These are phyloP conservation scores for Scelioninae gen. 2 DNA, from an alignment of 2,888 invertebrate genomes.

Conservation along the genomic window DNA sequence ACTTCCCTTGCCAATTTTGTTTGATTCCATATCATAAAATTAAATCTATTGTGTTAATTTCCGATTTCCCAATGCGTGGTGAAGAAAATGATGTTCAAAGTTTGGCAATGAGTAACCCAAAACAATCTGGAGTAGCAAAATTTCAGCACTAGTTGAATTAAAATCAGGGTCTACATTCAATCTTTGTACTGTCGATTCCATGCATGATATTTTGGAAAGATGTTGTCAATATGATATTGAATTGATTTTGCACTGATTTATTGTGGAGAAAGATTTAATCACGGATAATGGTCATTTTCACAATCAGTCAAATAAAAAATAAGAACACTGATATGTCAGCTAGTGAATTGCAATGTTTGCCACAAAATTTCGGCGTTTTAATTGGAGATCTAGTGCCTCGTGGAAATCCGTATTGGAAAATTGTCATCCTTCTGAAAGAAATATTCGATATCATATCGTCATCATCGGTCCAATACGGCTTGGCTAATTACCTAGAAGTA, in stretches of 20 bases:
- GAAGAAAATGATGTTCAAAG: conserved; percentile 23
- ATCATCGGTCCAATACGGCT: conserved; percentile 25
- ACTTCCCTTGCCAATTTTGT: conserved; percentile 33
- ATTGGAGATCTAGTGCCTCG: conserved; percentile 50
- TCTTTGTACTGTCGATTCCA: conserved; percentile 47
- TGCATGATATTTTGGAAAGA: conserved; percentile 58
- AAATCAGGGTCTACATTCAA: conserved; percentile 18
- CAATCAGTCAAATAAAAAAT: conserved; percentile 32
- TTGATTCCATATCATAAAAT: conserved; percentile 12
- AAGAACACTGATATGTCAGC: conserved; percentile 57
- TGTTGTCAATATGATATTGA: conserved; percentile 54
- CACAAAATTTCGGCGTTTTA: conserved; percentile 50
- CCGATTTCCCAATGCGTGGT: conserved; percentile 17
- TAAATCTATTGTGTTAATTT: conserved; percentile 12
- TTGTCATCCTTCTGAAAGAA: conserved; percentile 56
- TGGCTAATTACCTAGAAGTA: conserved; percentile 36
- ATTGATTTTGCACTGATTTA: conserved; percentile 24
- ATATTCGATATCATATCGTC: conserved; percentile 54
- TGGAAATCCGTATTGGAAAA: conserved; percentile 50
- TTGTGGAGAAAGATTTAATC: neutral
- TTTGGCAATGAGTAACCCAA: conserved; percentile 29
- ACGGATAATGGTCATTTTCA: conserved; percentile 12
- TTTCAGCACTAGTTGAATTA: conserved; percentile 32
- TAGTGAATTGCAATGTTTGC: conserved; percentile 53
- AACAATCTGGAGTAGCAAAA: conserved; percentile 35